A percentile compares a stretch with the other conserved stretches of the same genome.
These are phyloP conservation scores for Lepidurus packardi DNA, from an alignment of 1,140 invertebrate species.

Conservation along the genomic window DNA sequence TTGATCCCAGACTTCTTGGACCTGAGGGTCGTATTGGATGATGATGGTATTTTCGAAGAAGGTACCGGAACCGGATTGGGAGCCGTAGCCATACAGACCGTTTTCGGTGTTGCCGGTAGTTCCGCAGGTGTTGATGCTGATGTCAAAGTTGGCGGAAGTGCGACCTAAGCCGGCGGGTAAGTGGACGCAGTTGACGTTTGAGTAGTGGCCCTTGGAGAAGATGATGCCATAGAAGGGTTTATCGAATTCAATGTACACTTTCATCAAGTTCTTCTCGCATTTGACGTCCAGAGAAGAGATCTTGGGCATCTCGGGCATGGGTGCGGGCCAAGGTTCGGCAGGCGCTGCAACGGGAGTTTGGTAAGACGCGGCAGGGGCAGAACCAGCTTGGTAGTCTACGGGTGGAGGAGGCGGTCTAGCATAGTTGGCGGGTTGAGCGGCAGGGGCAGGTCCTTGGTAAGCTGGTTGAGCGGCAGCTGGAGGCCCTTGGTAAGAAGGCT, in stretches of 20 bases:
- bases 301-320: conserved; percentile 70
- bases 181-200: conserved; percentile 85
- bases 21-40: conserved; percentile 88
- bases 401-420: conserved; percentile 8
- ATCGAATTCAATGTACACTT: conserved; percentile 85
- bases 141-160: conserved; percentile 80
- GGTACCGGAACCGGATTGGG: conserved; percentile 78
- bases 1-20: conserved; percentile 95
- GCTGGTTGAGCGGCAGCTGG: conserved; percentile 28
- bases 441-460: conserved; percentile 28
- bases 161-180: conserved; percentile 77
- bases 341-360: conserved; percentile 40
- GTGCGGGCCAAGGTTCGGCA: conserved; percentile 64
- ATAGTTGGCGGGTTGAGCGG: conserved; percentile 17
- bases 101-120: conserved; percentile 85
- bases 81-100: conserved; percentile 72
- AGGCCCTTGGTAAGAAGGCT: conserved; percentile 34
- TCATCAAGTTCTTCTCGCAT: conserved; percentile 90
- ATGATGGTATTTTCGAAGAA: conserved; percentile 94
- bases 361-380: conserved; percentile 27
- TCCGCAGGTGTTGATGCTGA: conserved; percentile 82
- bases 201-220: conserved; percentile 87
- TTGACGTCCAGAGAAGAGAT: conserved; percentile 86
- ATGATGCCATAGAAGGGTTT: conserved; percentile 92
- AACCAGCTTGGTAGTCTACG: conserved; percentile 27